A percentile compares a stretch with the other conserved stretches of the same genome.
Evolutionary conservation across 2,113 vertebrate genomes (phyloP).

Genomic region (Neolamprologus devosi): DNA sequence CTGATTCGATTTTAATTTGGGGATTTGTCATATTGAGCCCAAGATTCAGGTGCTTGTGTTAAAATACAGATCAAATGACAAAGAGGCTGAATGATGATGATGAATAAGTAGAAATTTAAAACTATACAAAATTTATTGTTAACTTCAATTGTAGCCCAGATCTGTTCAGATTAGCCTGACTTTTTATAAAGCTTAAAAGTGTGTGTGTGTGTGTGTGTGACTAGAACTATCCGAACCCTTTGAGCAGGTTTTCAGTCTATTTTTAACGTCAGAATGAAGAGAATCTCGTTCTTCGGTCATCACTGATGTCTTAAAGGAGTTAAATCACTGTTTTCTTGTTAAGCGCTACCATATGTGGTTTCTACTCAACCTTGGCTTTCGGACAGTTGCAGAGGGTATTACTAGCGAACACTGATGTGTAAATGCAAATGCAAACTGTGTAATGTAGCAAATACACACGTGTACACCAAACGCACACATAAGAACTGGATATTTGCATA

Average conservation of each 20-base stretch:
- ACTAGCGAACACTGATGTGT: constrained; percentile 12
- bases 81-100: neutral
- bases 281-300: neutral
- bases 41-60: neutral
- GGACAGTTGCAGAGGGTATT: neutral
- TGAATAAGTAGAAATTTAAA: neutral
- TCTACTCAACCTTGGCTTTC: constrained; percentile 6
- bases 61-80: neutral
- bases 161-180: neutral
- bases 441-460: neutral
- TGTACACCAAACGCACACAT: neutral
- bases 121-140: neutral
- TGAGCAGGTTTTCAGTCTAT: neutral
- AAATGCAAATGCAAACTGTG: constrained; percentile 31
- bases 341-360: constrained; percentile 33
- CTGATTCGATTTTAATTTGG: neutral
- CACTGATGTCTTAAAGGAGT: neutral
- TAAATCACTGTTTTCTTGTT: constrained; percentile 7
- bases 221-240: neutral
- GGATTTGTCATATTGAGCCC: neutral
- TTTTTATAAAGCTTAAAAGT: neutral
- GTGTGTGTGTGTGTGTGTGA: neutral
- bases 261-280: neutral
- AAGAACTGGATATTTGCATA: neutral
- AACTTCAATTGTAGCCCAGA: neutral